phyloP scores from a whole-genome alignment of 2,797 vertebrate species.

The Paratrypauchen microcephalus region DNA sequence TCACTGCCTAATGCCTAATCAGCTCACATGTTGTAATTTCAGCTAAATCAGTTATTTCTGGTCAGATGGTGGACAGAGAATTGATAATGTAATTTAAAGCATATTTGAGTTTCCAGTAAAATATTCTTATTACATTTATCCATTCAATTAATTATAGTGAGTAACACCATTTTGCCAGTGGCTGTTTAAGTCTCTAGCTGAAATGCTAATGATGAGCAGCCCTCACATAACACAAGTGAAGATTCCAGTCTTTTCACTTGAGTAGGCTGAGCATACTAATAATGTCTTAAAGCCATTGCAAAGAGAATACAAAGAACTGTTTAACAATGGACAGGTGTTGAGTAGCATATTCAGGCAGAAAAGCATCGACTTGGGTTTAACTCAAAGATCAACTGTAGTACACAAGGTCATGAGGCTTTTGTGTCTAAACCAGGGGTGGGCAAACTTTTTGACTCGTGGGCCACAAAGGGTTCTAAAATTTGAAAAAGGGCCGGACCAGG shows the following conservation, averaged over 20 bases:
- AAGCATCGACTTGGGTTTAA: not conserved
- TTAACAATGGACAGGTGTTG: not conserved
- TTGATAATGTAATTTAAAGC: not conserved
- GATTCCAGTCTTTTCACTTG: not conserved
- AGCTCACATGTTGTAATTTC: no score
- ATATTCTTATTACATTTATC: not conserved
- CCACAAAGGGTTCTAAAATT: no score
- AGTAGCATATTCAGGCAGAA: not conserved
- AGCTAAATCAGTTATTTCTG: no score
- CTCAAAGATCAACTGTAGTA: not conserved
- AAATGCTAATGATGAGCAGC: conserved; percentile 25
- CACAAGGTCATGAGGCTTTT: not conserved
- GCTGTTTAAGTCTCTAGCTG: not conserved
- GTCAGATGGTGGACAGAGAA: not conserved
- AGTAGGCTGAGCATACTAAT: not conserved
- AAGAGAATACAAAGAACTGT: not conserved
- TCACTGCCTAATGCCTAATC: no score
- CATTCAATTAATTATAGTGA: not conserved
- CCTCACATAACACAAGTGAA: not conserved
- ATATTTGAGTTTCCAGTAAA: not conserved
- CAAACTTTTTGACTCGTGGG: no score
- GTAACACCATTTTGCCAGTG: not conserved
- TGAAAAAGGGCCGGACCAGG: no score
- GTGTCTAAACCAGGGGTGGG: no score
- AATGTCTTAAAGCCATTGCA: not conserved